Evolutionary conservation across 2,888 invertebrate species (phyloP).

Genomic region (Cantharis rufa): DNA sequence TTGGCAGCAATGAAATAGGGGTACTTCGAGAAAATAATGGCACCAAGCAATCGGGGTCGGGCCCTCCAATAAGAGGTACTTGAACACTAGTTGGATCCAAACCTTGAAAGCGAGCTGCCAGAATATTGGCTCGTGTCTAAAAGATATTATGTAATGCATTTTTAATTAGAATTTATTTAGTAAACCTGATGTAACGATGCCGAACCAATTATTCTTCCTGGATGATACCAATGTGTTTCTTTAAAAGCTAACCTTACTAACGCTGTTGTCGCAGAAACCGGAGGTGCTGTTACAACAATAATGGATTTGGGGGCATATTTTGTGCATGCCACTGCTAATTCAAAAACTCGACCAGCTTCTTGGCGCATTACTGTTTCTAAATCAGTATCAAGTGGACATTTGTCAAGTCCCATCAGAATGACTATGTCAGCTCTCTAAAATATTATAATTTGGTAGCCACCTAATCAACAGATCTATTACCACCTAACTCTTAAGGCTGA

Average conservation of each 20-base stretch:
- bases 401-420: slow-evolving; percentile 42
- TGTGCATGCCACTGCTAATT: slow-evolving; percentile 57
- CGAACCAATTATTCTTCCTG: slow-evolving; percentile 50
- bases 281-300: slow-evolving; percentile 58
- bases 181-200: slow-evolving; percentile 46
- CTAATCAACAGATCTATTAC: not conserved
- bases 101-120: slow-evolving; percentile 63
- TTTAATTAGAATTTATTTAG: not conserved
- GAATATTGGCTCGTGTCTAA: slow-evolving; percentile 63
- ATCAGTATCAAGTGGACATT: slow-evolving; percentile 31
- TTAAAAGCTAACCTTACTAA: slow-evolving; percentile 58
- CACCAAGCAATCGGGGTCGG: slow-evolving; percentile 66
- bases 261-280: slow-evolving; percentile 62
- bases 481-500: slow-evolving; percentile 45
- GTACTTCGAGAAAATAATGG: slow-evolving; percentile 66
- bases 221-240: slow-evolving; percentile 52
- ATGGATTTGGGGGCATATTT: slow-evolving; percentile 61
- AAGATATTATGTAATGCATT: not conserved
- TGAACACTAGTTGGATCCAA: slow-evolving; percentile 62
- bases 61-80: slow-evolving; percentile 69
- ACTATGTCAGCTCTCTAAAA: slow-evolving; percentile 50
- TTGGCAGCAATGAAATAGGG: slow-evolving; percentile 56
- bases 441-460: not conserved
- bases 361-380: slow-evolving; percentile 40
- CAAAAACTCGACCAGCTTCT: slow-evolving; percentile 45